Conservation (phyloP, 2,113 vertebrate species). For the Uria lomvia region DNA sequence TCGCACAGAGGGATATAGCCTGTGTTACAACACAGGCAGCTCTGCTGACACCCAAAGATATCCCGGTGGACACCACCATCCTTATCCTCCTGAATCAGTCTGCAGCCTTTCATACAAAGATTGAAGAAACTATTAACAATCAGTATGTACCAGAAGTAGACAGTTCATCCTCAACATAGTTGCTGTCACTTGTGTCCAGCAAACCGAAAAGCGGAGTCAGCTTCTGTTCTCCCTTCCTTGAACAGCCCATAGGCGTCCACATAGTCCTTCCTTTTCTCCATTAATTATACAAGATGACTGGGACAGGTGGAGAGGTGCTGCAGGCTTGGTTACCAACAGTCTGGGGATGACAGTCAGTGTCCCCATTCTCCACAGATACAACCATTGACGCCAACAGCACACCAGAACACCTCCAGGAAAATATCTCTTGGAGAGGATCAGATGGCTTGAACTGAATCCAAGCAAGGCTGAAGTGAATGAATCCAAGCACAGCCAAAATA, state of each 20-base stretch:
- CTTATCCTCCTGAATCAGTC: background rate
- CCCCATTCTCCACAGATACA: background rate
- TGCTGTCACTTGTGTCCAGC: background rate
- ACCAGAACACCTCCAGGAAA: background rate
- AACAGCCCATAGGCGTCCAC: background rate
- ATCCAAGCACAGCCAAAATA: background rate
- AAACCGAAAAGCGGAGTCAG: background rate
- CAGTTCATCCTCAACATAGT: background rate
- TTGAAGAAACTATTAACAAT: background rate
- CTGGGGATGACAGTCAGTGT: background rate
- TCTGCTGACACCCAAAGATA: background rate
- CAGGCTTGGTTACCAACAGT: background rate
- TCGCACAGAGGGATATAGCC: background rate
- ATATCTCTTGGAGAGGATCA: slow-evolving; percentile 31
- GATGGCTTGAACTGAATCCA: slow-evolving; percentile 58
- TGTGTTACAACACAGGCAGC: background rate
- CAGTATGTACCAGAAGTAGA: background rate
- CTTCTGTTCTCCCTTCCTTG: background rate
- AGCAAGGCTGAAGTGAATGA: slow-evolving; percentile 23
- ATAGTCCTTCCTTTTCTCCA: background rate
- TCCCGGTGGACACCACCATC: background rate
- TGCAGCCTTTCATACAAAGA: background rate
- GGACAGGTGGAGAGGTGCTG: background rate
- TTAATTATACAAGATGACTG: background rate
- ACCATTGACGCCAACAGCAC: background rate